phyloP scores from a whole-genome alignment of 2,113 vertebrate species.

The Menidia beryllina region DNA sequence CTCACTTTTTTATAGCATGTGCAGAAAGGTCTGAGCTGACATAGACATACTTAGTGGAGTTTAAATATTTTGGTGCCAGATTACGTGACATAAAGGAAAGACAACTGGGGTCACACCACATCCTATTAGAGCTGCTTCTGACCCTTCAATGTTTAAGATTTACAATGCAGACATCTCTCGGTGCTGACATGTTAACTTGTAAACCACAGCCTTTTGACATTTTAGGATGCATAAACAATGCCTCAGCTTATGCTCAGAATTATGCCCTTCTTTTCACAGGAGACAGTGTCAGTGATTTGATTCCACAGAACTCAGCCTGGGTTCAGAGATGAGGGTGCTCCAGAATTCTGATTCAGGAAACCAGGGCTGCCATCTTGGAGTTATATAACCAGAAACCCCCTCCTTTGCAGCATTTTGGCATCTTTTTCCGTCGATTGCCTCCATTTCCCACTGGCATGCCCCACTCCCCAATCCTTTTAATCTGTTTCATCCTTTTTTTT shows the following conservation, averaged over 20 bases:
- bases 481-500: conserved; percentile 61
- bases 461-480: conserved; percentile 42
- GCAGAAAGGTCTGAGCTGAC: background rate
- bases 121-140: conserved; percentile 24
- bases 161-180: conserved; percentile 1
- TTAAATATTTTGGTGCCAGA: background rate
- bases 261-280: conserved; percentile 8
- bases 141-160: conserved; percentile 14
- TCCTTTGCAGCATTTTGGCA: conserved; percentile 38
- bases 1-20: background rate
- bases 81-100: background rate
- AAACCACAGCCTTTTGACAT: conserved; percentile 17
- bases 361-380: conserved; percentile 55
- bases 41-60: background rate
- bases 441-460: conserved; percentile 51
- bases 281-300: conserved; percentile 44
- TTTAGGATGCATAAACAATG: conserved; percentile 27
- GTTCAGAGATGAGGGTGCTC: conserved; percentile 25
- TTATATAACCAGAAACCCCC: conserved; percentile 56
- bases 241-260: conserved; percentile 15
- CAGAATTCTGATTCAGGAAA: conserved; percentile 42
- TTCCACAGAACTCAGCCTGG: conserved; percentile 36
- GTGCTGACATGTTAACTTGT: conserved; percentile 1
- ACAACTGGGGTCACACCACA: conserved; percentile 13
- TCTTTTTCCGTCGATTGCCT: conserved; percentile 61